These are phyloP conservation scores for Lysandra bellargus DNA, from an alignment of 2,888 invertebrate species.

Conservation along the genomic window DNA sequence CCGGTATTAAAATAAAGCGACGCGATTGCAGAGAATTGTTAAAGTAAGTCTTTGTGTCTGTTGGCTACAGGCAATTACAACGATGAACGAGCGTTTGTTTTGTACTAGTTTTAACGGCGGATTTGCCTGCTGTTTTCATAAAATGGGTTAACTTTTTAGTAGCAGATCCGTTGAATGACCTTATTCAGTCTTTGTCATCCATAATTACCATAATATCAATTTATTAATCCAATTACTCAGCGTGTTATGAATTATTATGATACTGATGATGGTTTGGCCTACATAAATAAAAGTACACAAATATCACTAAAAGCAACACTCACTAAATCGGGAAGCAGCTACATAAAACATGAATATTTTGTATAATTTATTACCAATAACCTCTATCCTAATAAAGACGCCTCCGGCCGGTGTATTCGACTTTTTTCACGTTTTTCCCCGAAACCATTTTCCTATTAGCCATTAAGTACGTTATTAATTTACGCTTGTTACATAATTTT, in stretches of 20 bases:
- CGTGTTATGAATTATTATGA: too few relatives aligned
- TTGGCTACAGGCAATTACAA: not conserved
- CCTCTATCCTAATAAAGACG: not conserved
- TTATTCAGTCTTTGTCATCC: too few relatives aligned
- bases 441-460: not conserved
- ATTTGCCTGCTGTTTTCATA: not conserved
- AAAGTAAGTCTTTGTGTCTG: not conserved
- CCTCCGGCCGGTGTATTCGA: not conserved
- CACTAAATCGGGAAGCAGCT: not conserved
- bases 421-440: not conserved
- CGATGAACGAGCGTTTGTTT: not conserved
- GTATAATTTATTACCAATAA: not conserved
- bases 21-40: not conserved
- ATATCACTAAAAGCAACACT: too few relatives aligned
- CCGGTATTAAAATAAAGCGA: conserved; percentile 5
- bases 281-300: too few relatives aligned
- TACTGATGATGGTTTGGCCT: too few relatives aligned
- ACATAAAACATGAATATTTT: not conserved
- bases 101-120: not conserved
- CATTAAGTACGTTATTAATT: not conserved
- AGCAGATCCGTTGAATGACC: not conserved
- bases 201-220: too few relatives aligned
- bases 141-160: not conserved
- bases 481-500: not conserved
- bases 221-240: too few relatives aligned